Conservation (phyloP, 2,888 invertebrate genomes). For the Odontothrips loti region DNA sequence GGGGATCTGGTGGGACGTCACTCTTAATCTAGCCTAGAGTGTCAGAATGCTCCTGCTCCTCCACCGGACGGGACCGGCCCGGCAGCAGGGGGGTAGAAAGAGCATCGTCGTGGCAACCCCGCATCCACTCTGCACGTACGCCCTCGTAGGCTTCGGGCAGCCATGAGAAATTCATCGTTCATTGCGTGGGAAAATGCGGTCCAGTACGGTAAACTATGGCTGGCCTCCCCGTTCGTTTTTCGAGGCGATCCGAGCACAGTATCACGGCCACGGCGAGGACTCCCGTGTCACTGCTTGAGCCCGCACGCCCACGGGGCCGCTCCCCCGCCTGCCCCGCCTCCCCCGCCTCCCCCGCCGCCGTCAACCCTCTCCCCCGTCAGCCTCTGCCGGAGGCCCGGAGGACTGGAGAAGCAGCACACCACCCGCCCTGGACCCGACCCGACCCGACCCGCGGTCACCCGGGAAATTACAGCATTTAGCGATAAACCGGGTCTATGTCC, state of each 20-base stretch:
- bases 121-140: not conserved
- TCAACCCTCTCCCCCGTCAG: no score
- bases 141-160: no score
- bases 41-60: slow-evolving; percentile 11
- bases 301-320: not conserved
- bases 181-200: no score
- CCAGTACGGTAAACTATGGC: no score
- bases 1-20: not conserved
- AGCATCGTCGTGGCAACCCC: not conserved
- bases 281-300: not conserved
- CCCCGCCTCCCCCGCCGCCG: not conserved
- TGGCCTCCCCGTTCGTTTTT: no score
- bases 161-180: no score
- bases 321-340: not conserved
- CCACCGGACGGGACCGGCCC: not conserved
- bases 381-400: not conserved
- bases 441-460: slow-evolving; percentile 1
- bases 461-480: slow-evolving; percentile 26
- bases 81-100: not conserved
- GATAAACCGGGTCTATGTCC: slow-evolving; percentile 24
- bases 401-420: not conserved
- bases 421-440: not conserved
- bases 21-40: slow-evolving; percentile 6
- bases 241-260: no score
- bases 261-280: no score